Evolutionary conservation across 2,797 vertebrate genomes (phyloP), one percentile per base, ranked within the genome.

Genomic region (Pseudochirops corinnae): DNA sequence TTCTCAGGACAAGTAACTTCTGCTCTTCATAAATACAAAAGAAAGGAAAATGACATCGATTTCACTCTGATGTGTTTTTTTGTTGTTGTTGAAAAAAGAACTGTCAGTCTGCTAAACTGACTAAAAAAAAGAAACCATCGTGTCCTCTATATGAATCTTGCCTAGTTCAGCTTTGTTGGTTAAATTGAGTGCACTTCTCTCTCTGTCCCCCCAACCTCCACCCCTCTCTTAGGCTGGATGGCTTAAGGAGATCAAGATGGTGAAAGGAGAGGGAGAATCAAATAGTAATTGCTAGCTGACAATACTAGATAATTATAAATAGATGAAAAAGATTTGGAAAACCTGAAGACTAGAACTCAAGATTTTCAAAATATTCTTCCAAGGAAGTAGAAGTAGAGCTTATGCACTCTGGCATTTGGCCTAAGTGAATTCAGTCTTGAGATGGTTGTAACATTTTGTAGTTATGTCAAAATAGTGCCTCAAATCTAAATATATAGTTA

Each of bases 81-180:
- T 95, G 94, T 57, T 62, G 92, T 28, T 96, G 90, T 0, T 94
- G 92, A 96, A 94, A 94, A 98, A 94, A 50, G 33, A 39, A 74
- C 16, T 29, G 29, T 14, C 21, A 94, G 50, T 29, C 67, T 92
- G 50, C 28, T 91, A 94, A 90, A 16, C 14, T 52, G 50, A 94
- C 31, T 95, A 14, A 16, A 56, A 93, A 82, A 56, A 56, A 56
- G 52, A 92, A 91, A 92, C n/a, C 46, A 58, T 33, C 55, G 82
- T 94, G 93, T 56, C 13, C 50, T 26, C 31, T 10, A 9, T 10
- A 31, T 31, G 24, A 94, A 91, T 90, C 39, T 24, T 90, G 6
- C 14, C 93, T 33, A 57, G 13, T 56, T 74, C 62, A 53, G 46
- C 53, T 92, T 95, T 57, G 5, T 67, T 67, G 5, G 7, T 3